These are phyloP conservation scores for Ateles fusciceps DNA, from an alignment of 2,797 vertebrate genomes.

Conservation along the genomic window DNA sequence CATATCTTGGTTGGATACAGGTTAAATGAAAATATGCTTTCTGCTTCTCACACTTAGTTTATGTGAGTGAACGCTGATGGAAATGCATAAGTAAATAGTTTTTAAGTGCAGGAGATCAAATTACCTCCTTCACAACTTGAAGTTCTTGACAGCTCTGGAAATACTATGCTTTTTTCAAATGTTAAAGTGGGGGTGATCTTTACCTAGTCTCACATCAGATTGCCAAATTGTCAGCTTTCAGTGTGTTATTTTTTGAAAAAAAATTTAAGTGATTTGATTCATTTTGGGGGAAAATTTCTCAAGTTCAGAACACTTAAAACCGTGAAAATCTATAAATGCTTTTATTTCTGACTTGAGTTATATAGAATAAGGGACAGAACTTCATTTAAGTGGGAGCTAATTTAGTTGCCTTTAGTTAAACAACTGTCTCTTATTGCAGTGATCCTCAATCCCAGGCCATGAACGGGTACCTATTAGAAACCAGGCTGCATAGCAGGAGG, in stretches of 20 bases:
- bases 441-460: background rate
- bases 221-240: slow-evolving; percentile 48
- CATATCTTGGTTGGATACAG: background rate
- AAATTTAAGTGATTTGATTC: background rate
- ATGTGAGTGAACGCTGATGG: slow-evolving; percentile 59
- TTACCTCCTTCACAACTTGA: slow-evolving; percentile 57
- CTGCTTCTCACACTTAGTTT: slow-evolving; percentile 52
- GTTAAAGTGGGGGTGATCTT: slow-evolving; percentile 37
- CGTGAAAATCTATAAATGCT: background rate
- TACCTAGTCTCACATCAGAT: slow-evolving; percentile 7
- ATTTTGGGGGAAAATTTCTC: background rate
- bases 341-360: slow-evolving; percentile 32
- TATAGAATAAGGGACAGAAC: background rate
- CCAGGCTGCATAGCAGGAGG: background rate
- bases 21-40: slow-evolving; percentile 50
- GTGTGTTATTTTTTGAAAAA: background rate
- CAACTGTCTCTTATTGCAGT: background rate
- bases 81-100: slow-evolving; percentile 61
- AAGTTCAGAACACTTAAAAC: slow-evolving; percentile 31
- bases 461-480: background rate
- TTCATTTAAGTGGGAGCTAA: background rate
- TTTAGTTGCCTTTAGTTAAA: slow-evolving; percentile 20
- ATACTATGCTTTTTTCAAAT: slow-evolving; percentile 13
- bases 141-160: slow-evolving; percentile 53
- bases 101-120: slow-evolving; percentile 57